A percentile compares a stretch with the other conserved stretches of the same genome.
Conservation (phyloP, 2,113 vertebrate species). For the Sula dactylatra region DNA sequence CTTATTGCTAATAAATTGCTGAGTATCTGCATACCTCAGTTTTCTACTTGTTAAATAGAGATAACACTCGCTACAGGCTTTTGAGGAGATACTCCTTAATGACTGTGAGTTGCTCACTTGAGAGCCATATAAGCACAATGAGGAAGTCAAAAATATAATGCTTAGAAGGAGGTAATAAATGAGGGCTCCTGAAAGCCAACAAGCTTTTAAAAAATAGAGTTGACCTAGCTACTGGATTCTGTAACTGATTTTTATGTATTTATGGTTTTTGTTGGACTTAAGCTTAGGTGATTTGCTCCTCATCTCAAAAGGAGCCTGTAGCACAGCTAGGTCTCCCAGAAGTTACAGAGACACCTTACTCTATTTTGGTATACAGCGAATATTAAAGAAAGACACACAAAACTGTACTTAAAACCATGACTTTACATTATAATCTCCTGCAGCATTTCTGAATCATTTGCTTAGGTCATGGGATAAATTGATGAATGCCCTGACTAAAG, state of each 20-base stretch:
- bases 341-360: not conserved
- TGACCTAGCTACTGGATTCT: not conserved
- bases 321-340: not conserved
- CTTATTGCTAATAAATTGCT: not conserved
- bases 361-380: not conserved
- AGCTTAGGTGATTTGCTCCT: not conserved
- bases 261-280: not conserved
- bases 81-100: not conserved
- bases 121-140: not conserved
- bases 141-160: not conserved
- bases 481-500: not conserved
- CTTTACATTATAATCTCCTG: not conserved
- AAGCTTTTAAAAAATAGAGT: not conserved
- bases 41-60: not conserved
- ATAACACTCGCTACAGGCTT: not conserved
- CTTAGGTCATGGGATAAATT: not conserved
- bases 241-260: not conserved
- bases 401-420: not conserved
- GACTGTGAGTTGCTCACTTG: not conserved
- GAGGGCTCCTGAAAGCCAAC: not conserved
- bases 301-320: not conserved
- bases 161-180: not conserved
- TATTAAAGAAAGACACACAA: not conserved
- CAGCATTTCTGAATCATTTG: not conserved
- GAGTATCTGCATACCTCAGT: not conserved